These are phyloP conservation scores for Ethmia dodecea DNA, from an alignment of 2,888 invertebrate genomes.

Conservation along the genomic window DNA sequence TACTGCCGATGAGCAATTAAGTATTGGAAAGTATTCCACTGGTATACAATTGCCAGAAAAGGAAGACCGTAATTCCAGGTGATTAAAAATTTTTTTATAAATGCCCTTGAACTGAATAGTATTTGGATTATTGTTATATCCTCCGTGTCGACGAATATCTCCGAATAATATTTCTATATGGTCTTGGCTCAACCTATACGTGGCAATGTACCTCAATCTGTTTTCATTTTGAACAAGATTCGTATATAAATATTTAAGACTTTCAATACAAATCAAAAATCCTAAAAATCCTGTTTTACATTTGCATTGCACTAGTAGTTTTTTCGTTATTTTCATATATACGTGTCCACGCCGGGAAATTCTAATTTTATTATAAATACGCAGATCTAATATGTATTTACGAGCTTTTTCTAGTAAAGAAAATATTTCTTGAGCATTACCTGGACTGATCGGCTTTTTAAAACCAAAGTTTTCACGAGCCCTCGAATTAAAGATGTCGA, in stretches of 20 bases:
- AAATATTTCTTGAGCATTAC: constrained; percentile 8
- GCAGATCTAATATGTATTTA: constrained; percentile 3
- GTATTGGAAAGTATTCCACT: constrained; percentile 12
- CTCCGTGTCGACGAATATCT: constrained; percentile 11
- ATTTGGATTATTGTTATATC: constrained; percentile 20
- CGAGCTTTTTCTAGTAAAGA: background rate
- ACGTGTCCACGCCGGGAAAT: too few species aligned
- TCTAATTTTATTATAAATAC: too few species aligned
- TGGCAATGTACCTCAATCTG: constrained; percentile 4
- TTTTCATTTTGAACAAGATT: background rate
- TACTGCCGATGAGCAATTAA: constrained; percentile 6
- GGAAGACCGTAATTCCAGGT: constrained; percentile 9
- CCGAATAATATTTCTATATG: constrained; percentile 17
- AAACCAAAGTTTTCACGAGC: constrained; percentile 8
- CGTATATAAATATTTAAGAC: constrained; percentile 8
- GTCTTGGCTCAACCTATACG: constrained; percentile 14
- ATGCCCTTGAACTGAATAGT: constrained; percentile 14
- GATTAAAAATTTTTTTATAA: constrained; percentile 12
- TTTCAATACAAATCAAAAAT: constrained; percentile 12
- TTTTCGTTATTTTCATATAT: constrained; percentile 7
- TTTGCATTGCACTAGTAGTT: constrained; percentile 4
- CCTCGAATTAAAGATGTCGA: constrained; percentile 23
- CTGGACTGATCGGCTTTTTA: constrained; percentile 9
- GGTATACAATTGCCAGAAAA: constrained; percentile 15
- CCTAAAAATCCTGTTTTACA: constrained; percentile 13